Evolutionary conservation across 2,797 vertebrate genomes (phyloP), one percentile per base, ranked within the genome.

Genomic region (Falco peregrinus): DNA sequence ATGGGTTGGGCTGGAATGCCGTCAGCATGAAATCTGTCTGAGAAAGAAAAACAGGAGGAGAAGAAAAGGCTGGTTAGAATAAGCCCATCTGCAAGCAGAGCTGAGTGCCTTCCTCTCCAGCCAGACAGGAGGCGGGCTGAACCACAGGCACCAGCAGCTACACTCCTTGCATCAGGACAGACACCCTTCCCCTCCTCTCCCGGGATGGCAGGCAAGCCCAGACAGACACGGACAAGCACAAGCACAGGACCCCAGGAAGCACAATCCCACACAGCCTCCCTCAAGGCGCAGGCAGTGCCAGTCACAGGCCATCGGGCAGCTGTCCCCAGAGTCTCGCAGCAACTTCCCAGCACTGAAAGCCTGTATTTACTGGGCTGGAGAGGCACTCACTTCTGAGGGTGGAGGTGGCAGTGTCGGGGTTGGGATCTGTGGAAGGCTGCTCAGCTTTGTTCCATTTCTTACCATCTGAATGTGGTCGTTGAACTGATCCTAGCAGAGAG

Each of bases 1-100:
- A 89, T 1, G 97, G 96, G 92, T 4, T 98, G 94, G 97, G 97
- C 56, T 97, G 97, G 96, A 98, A 98, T 89, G 98, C 97, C 47
- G 98, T 98, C 96, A 98, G 97, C 98, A 98, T 97, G 96, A 98
- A 98, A 97, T 98, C 97, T 96, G 98, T 98, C 98, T 98, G 97
- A 97, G 95, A 75, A 79, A 87, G 75, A 94, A 25, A 95, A 97
- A 43, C n/a, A 3, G 25, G 22, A n/a, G 64, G 43, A 56, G 53
- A 41, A 57, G 35, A 53, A 80, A 53, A n/a, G 73, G 71, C 91
- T 75, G 80, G 82, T 93, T 64, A 95, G 90, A 87, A 73, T 29
- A n/a, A 70, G 47, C 26, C 15, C 7, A 11, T 20, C 21, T 4
- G n/a, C 53, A 22, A 53, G 73, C 65, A 31, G 57, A 43, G 68